Evolutionary conservation across 2,797 vertebrate genomes (phyloP).

Genomic region (Liparis tanakae): DNA sequence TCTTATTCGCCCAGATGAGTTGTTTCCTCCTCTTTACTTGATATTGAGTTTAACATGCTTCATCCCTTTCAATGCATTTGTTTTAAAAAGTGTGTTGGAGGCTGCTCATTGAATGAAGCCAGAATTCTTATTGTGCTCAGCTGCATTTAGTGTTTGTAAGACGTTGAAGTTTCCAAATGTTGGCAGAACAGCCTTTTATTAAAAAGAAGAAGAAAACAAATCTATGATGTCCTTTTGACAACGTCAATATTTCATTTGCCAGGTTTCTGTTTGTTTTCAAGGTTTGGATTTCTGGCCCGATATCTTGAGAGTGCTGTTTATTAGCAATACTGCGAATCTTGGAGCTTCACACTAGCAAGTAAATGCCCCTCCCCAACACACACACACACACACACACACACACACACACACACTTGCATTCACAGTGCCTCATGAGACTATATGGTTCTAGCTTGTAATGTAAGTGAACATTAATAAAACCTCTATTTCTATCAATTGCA

Average conservation of each 20-base stretch:
- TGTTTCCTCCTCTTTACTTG: slow-evolving; percentile 1
- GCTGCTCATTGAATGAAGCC: slow-evolving; percentile 11
- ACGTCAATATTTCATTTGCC: slow-evolving; percentile 14
- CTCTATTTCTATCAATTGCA: slow-evolving; percentile 38
- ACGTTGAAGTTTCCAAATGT: not conserved
- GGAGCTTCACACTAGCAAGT: slow-evolving; percentile 18
- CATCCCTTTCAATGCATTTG: not conserved
- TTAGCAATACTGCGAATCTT: slow-evolving; percentile 16
- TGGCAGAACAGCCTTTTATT: slow-evolving; percentile 12
- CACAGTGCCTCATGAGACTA: not conserved
- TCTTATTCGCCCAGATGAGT: not conserved
- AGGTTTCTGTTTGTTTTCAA: slow-evolving; percentile 6
- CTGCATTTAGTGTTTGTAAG: slow-evolving; percentile 16
- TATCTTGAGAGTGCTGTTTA: slow-evolving; percentile 20
- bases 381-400: too few relatives aligned
- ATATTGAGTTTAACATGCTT: slow-evolving; percentile 7
- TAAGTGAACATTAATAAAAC: slow-evolving; percentile 47
- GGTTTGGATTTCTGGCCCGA: slow-evolving; percentile 21
- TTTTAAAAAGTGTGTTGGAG: slow-evolving; percentile 2
- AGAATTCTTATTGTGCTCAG: slow-evolving; percentile 18
- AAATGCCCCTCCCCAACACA: slow-evolving; percentile 1
- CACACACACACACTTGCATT: too few relatives aligned
- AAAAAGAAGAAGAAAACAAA: not conserved
- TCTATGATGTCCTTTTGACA: slow-evolving; percentile 10
- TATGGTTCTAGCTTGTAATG: slow-evolving; percentile 40